phyloP scores from a whole-genome alignment of 1,140 invertebrate genomes.

The Diuraphis noxia region DNA sequence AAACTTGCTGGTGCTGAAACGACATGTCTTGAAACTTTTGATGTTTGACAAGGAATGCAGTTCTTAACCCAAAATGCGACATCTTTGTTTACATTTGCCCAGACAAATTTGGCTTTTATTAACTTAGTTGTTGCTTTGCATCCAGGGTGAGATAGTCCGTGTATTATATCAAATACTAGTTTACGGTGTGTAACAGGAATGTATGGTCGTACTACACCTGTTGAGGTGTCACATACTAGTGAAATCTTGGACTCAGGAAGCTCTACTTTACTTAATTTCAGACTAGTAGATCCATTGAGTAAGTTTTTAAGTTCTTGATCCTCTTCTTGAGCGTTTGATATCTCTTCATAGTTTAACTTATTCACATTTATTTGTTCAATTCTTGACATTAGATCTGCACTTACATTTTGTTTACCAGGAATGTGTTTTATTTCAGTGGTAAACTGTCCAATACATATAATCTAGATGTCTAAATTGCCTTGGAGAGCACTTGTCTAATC shows the following conservation, averaged over 20 bases:
- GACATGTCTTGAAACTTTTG: too few relatives aligned
- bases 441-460: background rate
- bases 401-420: background rate
- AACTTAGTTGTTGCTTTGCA: too few relatives aligned
- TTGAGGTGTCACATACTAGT: background rate
- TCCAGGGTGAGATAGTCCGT: background rate
- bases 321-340: background rate
- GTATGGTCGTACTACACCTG: background rate
- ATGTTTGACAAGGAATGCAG: too few relatives aligned
- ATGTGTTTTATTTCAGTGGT: background rate
- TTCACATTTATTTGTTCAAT: constrained; percentile 3
- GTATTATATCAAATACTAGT: background rate
- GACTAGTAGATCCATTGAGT: background rate
- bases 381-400: background rate
- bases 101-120: too few relatives aligned
- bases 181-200: background rate
- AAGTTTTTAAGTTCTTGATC: background rate
- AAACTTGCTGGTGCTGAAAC: too few relatives aligned
- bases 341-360: background rate
- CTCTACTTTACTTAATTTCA: background rate
- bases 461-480: background rate
- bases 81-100: too few relatives aligned
- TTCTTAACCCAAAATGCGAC: too few relatives aligned
- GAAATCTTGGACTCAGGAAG: background rate
- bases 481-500: background rate